Percentiles rank a stretch among this genome's conserved stretches.
Conservation (phyloP, 2,113 vertebrate species). For the Camelus dromedarius region DNA sequence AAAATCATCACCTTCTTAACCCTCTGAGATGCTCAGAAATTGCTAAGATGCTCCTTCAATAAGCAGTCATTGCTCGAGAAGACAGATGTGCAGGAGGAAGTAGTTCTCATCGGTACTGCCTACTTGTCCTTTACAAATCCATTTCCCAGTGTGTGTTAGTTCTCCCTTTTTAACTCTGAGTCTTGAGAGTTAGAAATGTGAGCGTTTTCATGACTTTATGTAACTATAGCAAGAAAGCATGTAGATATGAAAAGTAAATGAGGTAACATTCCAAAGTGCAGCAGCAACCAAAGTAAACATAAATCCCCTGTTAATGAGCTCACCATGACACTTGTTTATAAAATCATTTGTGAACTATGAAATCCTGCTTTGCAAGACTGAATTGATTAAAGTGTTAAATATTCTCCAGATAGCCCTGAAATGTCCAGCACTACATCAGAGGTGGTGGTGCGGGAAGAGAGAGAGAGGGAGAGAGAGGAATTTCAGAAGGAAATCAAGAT, state of each 20-base stretch:
- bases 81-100: not conserved
- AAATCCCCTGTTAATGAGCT: not conserved
- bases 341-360: not conserved
- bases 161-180: not conserved
- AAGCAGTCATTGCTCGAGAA: no score
- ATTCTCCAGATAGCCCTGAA: not conserved
- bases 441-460: no score
- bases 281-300: not conserved
- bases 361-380: not conserved
- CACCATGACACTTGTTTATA: not conserved
- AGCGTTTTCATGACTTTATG: not conserved
- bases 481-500: constrained; percentile 22
- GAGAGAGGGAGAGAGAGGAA: not conserved
- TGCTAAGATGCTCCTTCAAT: not conserved
- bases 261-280: not conserved
- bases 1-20: not conserved
- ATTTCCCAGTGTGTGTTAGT: not conserved
- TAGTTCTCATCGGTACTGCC: fast-evolving
- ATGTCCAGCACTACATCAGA: not conserved
- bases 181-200: not conserved
- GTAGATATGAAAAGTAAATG: not conserved
- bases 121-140: not conserved
- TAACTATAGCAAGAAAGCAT: not conserved
- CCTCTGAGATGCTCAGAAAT: not conserved
- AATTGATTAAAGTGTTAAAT: not conserved